Evolutionary conservation across 2,888 invertebrate genomes (phyloP).

Genomic region (Perdita meconis): DNA sequence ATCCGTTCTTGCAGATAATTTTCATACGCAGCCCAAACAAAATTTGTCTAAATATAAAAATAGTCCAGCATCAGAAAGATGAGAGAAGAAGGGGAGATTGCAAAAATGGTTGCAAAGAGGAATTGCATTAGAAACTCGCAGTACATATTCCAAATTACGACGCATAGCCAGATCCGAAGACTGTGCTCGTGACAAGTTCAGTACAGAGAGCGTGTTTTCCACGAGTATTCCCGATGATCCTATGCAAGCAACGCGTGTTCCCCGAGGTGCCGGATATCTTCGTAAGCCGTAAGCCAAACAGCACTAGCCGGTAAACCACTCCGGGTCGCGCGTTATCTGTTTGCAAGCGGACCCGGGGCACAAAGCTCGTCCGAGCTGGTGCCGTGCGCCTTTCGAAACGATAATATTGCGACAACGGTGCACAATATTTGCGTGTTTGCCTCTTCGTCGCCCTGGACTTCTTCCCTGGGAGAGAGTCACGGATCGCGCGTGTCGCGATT

Average conservation of each 20-base stretch:
- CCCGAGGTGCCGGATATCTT: conserved; percentile 65
- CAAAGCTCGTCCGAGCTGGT: conserved; percentile 46
- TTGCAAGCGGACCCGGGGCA: conserved; percentile 63
- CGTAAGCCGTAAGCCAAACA: conserved; percentile 76
- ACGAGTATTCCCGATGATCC: conserved; percentile 63
- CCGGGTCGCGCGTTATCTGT: conserved; percentile 76
- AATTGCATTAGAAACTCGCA: conserved; percentile 16
- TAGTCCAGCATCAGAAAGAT: too few species aligned
- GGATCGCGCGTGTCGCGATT: conserved; percentile 15
- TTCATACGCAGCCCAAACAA: too few species aligned
- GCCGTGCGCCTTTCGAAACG: conserved; percentile 66
- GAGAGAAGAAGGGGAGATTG: conserved; percentile 49
- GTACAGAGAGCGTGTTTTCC: conserved; percentile 25
- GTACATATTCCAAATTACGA: conserved; percentile 24
- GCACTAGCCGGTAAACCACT: conserved; percentile 74
- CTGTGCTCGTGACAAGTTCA: conserved; percentile 43
- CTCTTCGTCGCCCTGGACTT: conserved; percentile 35
- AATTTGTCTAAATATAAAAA: too few species aligned
- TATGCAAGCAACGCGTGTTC: conserved; percentile 66
- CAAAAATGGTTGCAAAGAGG: neutral
- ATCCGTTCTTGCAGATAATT: too few species aligned
- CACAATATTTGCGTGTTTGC: conserved; percentile 76
- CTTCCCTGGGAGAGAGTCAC: neutral
- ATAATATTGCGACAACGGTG: conserved; percentile 77
- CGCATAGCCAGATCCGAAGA: too few species aligned